phyloP scores from a whole-genome alignment of 2,888 invertebrate genomes.

The Rhagonycha lutea region DNA sequence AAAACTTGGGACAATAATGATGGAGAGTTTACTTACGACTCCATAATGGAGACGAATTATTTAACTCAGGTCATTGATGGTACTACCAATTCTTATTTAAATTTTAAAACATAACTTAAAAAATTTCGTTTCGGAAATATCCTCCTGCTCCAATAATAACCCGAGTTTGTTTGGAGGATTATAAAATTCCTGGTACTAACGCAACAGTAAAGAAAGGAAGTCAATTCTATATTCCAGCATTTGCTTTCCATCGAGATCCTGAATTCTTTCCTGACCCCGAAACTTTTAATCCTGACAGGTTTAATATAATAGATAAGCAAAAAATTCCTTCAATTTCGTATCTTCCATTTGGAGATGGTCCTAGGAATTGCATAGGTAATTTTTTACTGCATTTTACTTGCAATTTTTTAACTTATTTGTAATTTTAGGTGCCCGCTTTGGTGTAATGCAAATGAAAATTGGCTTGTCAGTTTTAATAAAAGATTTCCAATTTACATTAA shows the following conservation, averaged over 20 bases:
- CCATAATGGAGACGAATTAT: conserved; percentile 56
- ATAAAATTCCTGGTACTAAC: conserved; percentile 40
- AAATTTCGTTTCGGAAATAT: conserved; percentile 38
- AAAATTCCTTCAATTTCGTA: neutral
- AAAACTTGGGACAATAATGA: conserved; percentile 47
- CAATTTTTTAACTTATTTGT: neutral
- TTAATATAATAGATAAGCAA: conserved; percentile 36
- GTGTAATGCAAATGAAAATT: neutral
- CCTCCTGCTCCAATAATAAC: conserved; percentile 41
- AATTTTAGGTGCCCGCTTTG: neutral
- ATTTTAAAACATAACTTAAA: neutral
- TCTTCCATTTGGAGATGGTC: neutral
- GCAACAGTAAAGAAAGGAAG: conserved; percentile 36
- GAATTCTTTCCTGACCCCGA: conserved; percentile 55
- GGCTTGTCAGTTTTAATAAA: neutral
- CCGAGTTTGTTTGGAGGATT: conserved; percentile 38
- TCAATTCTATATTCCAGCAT: conserved; percentile 35
- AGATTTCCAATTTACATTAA: neutral
- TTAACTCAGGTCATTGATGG: conserved; percentile 53
- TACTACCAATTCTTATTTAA: conserved; percentile 22
- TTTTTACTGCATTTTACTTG: neutral
- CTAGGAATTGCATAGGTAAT: neutral
- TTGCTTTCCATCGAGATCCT: conserved; percentile 41
- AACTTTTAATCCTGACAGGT: conserved; percentile 65
- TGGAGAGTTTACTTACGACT: conserved; percentile 55